phyloP scores from a whole-genome alignment of 1,140 invertebrate species.

The Tetragnatha versicolor region DNA sequence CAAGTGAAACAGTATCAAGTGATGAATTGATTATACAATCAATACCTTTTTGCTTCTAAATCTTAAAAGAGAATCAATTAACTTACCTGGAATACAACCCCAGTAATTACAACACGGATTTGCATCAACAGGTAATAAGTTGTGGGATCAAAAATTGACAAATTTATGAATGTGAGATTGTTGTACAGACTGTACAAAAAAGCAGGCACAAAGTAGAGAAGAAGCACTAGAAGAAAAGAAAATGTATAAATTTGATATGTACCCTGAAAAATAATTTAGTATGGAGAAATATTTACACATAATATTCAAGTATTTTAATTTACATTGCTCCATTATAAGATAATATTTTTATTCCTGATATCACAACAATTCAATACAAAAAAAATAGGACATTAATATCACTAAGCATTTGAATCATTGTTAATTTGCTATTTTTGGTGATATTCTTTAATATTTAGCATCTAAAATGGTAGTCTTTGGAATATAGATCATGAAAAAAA shows the following conservation, averaged over 20 bases:
- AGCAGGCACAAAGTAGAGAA: constrained; percentile 89
- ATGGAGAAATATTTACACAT: neutral
- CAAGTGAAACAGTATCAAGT: no score
- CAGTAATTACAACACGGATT: constrained; percentile 89
- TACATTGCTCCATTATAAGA: neutral
- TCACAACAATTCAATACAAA: neutral
- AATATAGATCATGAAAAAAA: no score
- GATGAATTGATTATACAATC: no score
- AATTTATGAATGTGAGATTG: constrained; percentile 90
- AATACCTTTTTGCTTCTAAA: no score
- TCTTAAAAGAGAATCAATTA: no score
- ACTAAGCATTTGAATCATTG: neutral
- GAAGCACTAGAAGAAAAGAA: constrained; percentile 70
- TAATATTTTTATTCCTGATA: neutral
- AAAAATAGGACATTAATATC: neutral
- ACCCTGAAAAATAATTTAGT: neutral
- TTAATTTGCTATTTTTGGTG: no score
- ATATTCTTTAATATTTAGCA: no score
- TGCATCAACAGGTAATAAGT: constrained; percentile 94
- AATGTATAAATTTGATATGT: constrained; percentile 3
- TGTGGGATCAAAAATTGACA: constrained; percentile 90
- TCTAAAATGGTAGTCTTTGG: no score
- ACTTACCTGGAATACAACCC: constrained; percentile 87
- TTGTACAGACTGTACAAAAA: constrained; percentile 94
- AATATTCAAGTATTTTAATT: neutral